These are phyloP conservation scores for Uloborus plumipes DNA, from an alignment of 2,888 invertebrate genomes.

Conservation along the genomic window DNA sequence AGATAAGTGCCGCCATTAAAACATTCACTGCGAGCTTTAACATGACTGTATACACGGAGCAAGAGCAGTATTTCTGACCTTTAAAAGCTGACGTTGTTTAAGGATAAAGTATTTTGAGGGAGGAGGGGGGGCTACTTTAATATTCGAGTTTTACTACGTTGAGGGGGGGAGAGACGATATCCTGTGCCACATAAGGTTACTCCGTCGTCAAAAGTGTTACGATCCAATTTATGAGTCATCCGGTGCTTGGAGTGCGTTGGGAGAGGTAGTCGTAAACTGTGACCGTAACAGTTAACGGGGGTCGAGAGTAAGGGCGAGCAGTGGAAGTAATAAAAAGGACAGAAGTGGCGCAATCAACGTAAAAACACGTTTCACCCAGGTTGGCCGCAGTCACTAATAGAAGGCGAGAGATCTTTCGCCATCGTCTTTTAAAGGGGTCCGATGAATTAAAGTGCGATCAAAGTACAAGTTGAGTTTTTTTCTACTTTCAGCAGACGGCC, in stretches of 20 bases:
- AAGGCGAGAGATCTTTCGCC: too few relatives aligned
- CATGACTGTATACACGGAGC: conserved; percentile 12
- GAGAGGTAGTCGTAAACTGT: conserved; percentile 56
- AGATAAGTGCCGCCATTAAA: conserved; percentile 52
- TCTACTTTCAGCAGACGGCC: too few relatives aligned
- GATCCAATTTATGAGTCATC: conserved; percentile 63
- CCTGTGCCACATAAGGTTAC: conserved; percentile 11
- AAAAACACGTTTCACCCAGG: conserved; percentile 41
- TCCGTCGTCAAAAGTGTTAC: conserved; percentile 56
- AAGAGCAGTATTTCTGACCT: conserved; percentile 33
- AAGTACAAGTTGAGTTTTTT: too few relatives aligned
- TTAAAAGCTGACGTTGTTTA: conserved; percentile 41
- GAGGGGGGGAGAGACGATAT: not conserved
- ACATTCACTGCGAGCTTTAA: conserved; percentile 23
- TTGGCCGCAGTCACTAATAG: too few relatives aligned
- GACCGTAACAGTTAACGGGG: conserved; percentile 60
- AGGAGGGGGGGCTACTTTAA: conserved; percentile 40
- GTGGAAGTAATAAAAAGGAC: conserved; percentile 25
- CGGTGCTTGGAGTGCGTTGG: conserved; percentile 46
- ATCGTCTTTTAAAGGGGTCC: too few relatives aligned
- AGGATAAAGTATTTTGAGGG: conserved; percentile 30
- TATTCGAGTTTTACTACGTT: conserved; percentile 29
- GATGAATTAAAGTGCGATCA: too few relatives aligned
- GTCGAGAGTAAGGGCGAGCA: conserved; percentile 14
- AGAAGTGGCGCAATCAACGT: conserved; percentile 61